Evolutionary conservation across 1,140 invertebrate species (phyloP).

Genomic region (Gonatopus flavifemur): DNA sequence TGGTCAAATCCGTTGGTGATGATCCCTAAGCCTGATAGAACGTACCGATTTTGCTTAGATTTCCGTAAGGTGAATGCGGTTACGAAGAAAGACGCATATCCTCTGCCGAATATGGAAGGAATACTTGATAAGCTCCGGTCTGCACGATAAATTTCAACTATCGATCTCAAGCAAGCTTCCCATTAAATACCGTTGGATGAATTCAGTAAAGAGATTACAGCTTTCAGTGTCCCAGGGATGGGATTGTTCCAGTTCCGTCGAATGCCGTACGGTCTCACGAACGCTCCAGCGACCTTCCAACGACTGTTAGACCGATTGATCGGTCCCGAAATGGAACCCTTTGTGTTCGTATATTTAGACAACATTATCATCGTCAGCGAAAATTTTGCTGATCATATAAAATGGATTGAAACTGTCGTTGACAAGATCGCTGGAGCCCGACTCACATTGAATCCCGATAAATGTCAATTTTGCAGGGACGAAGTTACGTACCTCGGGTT

Average conservation of each 20-base stretch:
- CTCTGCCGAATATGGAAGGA: no score
- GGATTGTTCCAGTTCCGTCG: not conserved
- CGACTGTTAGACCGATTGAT: not conserved
- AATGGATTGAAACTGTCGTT: not conserved
- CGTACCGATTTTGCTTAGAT: no score
- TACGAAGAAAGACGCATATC: no score
- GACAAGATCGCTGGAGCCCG: not conserved
- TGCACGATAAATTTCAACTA: not conserved
- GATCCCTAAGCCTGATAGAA: no score
- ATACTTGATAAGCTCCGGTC: not conserved
- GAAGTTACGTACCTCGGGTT: not conserved
- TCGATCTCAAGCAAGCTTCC: not conserved
- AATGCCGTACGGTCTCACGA: not conserved
- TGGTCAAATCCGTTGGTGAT: not conserved
- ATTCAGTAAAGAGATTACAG: not conserved
- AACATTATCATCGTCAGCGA: not conserved
- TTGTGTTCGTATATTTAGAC: not conserved
- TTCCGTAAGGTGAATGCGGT: no score
- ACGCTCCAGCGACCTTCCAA: not conserved
- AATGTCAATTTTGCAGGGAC: no score
- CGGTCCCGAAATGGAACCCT: no score
- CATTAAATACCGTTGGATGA: not conserved
- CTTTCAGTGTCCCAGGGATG: not conserved
- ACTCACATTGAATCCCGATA: not conserved
- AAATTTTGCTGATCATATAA: not conserved